Evolutionary conservation across 2,888 invertebrate species (phyloP), one percentile per base, ranked within the genome.

Genomic region (Shargacucullia verbasci): DNA sequence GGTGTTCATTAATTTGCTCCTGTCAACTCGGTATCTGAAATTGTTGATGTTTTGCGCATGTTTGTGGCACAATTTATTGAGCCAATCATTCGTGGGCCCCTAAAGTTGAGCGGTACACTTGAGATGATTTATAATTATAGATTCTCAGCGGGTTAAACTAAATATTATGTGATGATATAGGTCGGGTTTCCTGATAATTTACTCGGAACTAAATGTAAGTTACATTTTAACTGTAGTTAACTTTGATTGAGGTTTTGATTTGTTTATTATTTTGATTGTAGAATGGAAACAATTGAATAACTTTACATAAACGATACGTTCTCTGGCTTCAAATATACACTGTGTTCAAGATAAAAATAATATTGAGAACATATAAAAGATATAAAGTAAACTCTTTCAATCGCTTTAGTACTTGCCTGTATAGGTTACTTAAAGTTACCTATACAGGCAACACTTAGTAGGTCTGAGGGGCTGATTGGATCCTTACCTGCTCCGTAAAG

Each of bases 21-120:
- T 86, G 87, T 89, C 90, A 86, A 84, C 86, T 83, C 82, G 80
- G 84, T 88, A 90, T 90, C 90, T 90, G 84, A 88, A 89, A 90
- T 88, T 89, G 90, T 90, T 90, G 89, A 90, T 91, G 91, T 91
- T 92, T 90, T 90, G 90, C 85, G 81, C 85, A 86, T 86, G 88
- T 87, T 87, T 84, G 81, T 81, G 81, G 78, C 82, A 79, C 75
- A 85, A 91, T 89, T 88, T 90, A 89, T 90, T 85, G 86, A 77
- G 67, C 83, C 87, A 85, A 89, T 89, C 85, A 88, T 84, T 89
- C 80, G 82, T 82, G 73, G 70, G 66, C 77, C 41, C 73, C 79
- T 73, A 84, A 86, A 86, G 84, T 87, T 86, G 80, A 80, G 76
- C 74, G 63, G 75, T 46, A 59, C 74, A 78, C 71, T 77, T 63